A percentile compares a stretch with the other conserved stretches of the same genome.
phyloP scores from a whole-genome alignment of 2,797 vertebrate species.

The Cyclura pinguis region DNA sequence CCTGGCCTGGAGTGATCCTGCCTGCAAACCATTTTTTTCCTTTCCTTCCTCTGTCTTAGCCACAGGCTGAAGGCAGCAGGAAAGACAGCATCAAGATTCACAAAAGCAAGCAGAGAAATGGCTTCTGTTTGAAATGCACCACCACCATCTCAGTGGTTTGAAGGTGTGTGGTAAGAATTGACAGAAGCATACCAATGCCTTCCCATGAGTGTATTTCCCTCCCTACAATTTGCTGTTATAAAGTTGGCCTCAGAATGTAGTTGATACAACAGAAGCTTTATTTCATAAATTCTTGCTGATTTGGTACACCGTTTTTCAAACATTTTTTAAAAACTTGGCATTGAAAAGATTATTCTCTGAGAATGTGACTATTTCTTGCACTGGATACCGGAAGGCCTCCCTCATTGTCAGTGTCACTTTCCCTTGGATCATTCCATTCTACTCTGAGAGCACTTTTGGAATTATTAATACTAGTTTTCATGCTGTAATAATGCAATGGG shows the following conservation, averaged over 20 bases:
- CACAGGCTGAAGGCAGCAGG: neutral
- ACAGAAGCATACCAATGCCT: neutral
- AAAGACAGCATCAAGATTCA: neutral
- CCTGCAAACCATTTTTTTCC: neutral
- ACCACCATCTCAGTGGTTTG: neutral
- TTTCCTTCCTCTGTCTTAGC: neutral
- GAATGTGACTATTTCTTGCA: neutral
- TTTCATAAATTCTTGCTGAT: neutral
- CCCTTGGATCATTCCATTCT: neutral
- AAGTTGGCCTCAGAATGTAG: neutral
- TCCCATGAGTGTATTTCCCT: neutral
- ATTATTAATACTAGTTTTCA: neutral
- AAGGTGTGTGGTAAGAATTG: neutral
- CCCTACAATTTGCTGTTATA: neutral
- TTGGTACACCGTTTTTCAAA: neutral
- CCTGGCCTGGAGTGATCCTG: neutral
- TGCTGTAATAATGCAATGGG: neutral
- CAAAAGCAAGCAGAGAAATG: neutral
- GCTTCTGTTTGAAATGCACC: constrained; percentile 16
- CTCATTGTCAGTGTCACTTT: neutral
- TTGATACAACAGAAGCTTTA: neutral
- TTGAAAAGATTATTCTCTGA: neutral
- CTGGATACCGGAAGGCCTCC: neutral
- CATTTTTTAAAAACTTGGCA: neutral
- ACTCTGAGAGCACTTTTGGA: neutral